Evolutionary conservation across 1,140 invertebrate species (phyloP).

Genomic region (Achroia grisella): DNA sequence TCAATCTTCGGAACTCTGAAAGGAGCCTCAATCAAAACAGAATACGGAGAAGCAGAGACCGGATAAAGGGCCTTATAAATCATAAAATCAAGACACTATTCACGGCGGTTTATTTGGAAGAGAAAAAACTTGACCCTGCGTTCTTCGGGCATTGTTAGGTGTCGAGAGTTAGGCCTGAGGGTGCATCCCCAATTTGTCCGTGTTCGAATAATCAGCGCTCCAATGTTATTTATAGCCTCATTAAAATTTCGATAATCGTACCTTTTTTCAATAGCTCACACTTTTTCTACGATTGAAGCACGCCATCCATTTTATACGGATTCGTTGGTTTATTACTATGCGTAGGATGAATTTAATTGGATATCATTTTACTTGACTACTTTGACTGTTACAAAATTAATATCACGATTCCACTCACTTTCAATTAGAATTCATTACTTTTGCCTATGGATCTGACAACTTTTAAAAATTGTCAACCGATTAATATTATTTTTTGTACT

Average conservation of each 20-base stretch:
- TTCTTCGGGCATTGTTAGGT: conserved; percentile 41
- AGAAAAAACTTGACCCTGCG: conserved; percentile 51
- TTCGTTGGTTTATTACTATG: conserved; percentile 6
- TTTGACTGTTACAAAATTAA: conserved; percentile 1
- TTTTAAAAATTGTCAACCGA: too few species aligned
- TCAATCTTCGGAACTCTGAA: conserved; percentile 63
- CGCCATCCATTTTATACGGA: background rate
- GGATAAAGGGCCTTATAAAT: conserved; percentile 68
- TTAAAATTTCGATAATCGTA: conserved; percentile 60
- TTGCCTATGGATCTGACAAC: too few species aligned
- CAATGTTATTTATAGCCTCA: conserved; percentile 58
- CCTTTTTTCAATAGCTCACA: conserved; percentile 17
- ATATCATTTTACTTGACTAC: conserved; percentile 34
- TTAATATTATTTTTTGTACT: too few species aligned
- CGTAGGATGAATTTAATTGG: conserved; percentile 53
- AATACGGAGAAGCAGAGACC: conserved; percentile 55
- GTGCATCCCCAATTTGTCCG: conserved; percentile 63
- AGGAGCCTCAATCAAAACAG: conserved; percentile 70
- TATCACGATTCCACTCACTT: background rate
- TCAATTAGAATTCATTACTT: too few species aligned
- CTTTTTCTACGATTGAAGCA: background rate
- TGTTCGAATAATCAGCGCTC: conserved; percentile 51
- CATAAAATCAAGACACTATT: conserved; percentile 68
- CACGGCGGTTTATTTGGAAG: conserved; percentile 54
- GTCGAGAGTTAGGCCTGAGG: conserved; percentile 26